Conservation (phyloP, 2,797 vertebrate genomes). For the Manis crassicaudata region DNA sequence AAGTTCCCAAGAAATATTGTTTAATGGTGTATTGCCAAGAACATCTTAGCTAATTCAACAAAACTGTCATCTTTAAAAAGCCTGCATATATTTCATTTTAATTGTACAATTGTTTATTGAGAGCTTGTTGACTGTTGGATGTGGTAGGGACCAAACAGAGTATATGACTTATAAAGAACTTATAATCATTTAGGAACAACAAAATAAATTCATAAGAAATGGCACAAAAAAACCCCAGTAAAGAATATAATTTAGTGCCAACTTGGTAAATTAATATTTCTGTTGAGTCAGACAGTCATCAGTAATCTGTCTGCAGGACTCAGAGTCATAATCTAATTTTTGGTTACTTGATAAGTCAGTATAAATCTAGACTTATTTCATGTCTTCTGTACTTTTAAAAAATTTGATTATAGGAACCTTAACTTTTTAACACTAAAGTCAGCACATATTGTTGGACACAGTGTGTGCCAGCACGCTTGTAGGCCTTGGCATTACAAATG, state of each 20-base stretch:
- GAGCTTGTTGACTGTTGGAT: neutral
- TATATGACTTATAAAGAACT: neutral
- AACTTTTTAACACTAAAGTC: neutral
- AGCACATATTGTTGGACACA: neutral
- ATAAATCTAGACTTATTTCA: neutral
- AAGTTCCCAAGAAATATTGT: slow-evolving; percentile 48
- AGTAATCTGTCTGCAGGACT: slow-evolving; percentile 4
- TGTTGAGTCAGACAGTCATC: neutral
- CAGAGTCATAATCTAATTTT: slow-evolving; percentile 15
- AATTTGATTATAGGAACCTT: neutral
- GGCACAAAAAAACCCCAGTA: neutral
- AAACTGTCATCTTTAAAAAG: slow-evolving; percentile 22
- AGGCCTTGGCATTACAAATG: neutral
- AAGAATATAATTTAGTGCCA: slow-evolving; percentile 48
- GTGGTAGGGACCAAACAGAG: slow-evolving; percentile 35
- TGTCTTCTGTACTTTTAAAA: slow-evolving; percentile 33
- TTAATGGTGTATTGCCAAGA: slow-evolving; percentile 52
- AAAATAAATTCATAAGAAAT: slow-evolving; percentile 17
- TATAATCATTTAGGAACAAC: neutral
- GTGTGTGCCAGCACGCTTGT: neutral
- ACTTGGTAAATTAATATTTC: slow-evolving; percentile 46
- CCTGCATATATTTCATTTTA: slow-evolving; percentile 41
- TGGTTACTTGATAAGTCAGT: neutral
- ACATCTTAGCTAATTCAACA: slow-evolving; percentile 37
- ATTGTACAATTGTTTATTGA: slow-evolving; percentile 51